Evolutionary conservation across 1,140 invertebrate species (phyloP), one percentile per base, ranked within the genome.

Genomic region (Drosophila malerkotliana): DNA sequence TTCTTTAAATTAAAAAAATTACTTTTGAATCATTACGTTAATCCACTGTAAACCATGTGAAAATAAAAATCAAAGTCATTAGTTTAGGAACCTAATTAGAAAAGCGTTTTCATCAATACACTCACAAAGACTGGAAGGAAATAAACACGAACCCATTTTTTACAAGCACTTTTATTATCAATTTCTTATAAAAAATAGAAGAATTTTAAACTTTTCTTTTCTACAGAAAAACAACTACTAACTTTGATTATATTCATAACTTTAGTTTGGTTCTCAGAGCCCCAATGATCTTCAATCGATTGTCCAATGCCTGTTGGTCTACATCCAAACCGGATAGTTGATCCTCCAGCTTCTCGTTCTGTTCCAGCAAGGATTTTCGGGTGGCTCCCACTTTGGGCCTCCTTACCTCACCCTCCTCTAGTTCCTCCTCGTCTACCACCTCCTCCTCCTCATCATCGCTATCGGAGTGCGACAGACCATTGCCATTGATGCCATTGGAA

Each of bases 41-140:
- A 39, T 72, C 24, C 58, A 63, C 7, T 68, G 63, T 57, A 58
- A 73, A 54, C 44, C 61, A 34, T 84, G 64, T 64, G 26, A 63
- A 44, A 72, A 76, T 54, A 66, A 79, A 82, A 82, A 54, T 60
- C 66, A 51, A 72, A 85, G 82, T 87, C 82, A 87, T 69, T 87
- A 88, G 61, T 66, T 69, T 87, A 88, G 77, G 64, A 53, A 77
- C 18, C 41, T 37, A 44, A 8, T 44, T 44, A 44, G 15, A 15
- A 44, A 44, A 44, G n/a, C 6, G 1, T 14, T 44, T 44, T 44
- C 14, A 44, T 7, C 6, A 15, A 12, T 44, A 6, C 6, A 18
- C 18, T 7, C 5, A 44, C 2, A 44, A 18, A 15, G 5, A n/a
- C 4, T 6, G 18, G 14, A 47, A 10, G 7, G 9, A 47, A 24